phyloP scores from a whole-genome alignment of 2,888 invertebrate genomes.

The Phengaris alcon region DNA sequence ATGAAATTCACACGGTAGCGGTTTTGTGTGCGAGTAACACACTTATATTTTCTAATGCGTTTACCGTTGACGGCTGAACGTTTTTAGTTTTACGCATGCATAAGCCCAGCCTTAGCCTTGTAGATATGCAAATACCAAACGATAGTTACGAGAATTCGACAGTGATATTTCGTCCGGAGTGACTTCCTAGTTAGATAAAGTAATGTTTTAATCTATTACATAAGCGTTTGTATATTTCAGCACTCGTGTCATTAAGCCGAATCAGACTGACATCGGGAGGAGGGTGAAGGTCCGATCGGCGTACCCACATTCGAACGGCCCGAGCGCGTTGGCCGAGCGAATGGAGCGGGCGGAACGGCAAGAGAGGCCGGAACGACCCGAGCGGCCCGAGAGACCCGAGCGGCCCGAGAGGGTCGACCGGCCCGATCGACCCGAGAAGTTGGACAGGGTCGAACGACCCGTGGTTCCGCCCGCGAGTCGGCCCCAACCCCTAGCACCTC shows the following conservation, averaged over 20 bases:
- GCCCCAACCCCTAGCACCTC: slow-evolving; percentile 48
- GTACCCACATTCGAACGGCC: slow-evolving; percentile 61
- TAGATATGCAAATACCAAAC: background rate
- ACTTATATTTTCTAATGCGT: slow-evolving; percentile 1
- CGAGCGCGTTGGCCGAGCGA: slow-evolving; percentile 53
- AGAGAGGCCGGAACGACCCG: slow-evolving; percentile 50
- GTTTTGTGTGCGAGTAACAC: slow-evolving; percentile 2
- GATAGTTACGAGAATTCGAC: background rate
- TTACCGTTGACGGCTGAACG: slow-evolving; percentile 1
- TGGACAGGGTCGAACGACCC: slow-evolving; percentile 48
- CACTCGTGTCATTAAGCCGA: slow-evolving; percentile 95
- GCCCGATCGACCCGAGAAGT: slow-evolving; percentile 44
- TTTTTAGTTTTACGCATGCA: background rate
- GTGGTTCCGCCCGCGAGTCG: slow-evolving; percentile 48
- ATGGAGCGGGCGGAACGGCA: slow-evolving; percentile 48
- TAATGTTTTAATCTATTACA: background rate
- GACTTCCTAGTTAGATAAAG: background rate
- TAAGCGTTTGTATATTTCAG: slow-evolving; percentile 70
- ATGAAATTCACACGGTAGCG: slow-evolving; percentile 19
- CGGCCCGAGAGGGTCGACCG: slow-evolving; percentile 55
- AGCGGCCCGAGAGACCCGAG: slow-evolving; percentile 52
- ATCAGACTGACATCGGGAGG: slow-evolving; percentile 92
- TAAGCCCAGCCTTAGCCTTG: background rate
- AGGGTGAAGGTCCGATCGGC: slow-evolving; percentile 87
- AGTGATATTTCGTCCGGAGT: background rate